Base-by-base conservation (phyloP, 2,888 invertebrate genomes). In the Ochlodes sylvanus region DNA sequence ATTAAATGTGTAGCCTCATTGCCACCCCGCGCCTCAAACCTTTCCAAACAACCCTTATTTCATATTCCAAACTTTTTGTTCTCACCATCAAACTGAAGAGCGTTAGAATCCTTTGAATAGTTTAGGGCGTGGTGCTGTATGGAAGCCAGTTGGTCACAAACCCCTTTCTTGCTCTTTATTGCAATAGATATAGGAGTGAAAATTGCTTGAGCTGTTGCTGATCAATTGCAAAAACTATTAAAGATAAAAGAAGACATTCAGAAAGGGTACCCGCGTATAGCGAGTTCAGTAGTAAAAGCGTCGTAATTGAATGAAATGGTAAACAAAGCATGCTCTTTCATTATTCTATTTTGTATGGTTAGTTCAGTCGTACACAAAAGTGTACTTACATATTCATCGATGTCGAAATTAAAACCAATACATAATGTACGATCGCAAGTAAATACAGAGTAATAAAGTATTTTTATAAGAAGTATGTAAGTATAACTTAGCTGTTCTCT, bases 291-390 rank as follows among this genome's bases (percentile, higher is more conserved):
- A 65, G 65, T 58, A 56, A 41, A 55, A 41, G 65, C 57, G 65
- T 65, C 65, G 65, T 58, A 58, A 64, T 65, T 50, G 57, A 50
- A 41, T 65, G 50, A 50, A 50, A 65, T 50, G 58, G 52, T 21
- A 21, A 21, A 64, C 64, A 65, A 65, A 65, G 58, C 38, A n/a
- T 15, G 19, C 34, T 21, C 41, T 21, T 47, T 50, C 47, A 65
- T 21, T 27, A 34, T 21, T 65, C 41, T 27, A 64, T 62, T 64
- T 19, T 57, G 15, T 57, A 57, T 57, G 34, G 17, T 15, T 32
- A n/a, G 44, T 44, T 2, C 42, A 44, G n/a, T 58, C 34, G 27
- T 14, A 41, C 15, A 58, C 42, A 58, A 44, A n/a, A 21, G 15
- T 58, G 38, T 38, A 38, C 38, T 41, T n/a, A 54, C 17, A 15